Base-by-base conservation (phyloP, 1,140 invertebrate genomes). In the Batillaria attramentaria region DNA sequence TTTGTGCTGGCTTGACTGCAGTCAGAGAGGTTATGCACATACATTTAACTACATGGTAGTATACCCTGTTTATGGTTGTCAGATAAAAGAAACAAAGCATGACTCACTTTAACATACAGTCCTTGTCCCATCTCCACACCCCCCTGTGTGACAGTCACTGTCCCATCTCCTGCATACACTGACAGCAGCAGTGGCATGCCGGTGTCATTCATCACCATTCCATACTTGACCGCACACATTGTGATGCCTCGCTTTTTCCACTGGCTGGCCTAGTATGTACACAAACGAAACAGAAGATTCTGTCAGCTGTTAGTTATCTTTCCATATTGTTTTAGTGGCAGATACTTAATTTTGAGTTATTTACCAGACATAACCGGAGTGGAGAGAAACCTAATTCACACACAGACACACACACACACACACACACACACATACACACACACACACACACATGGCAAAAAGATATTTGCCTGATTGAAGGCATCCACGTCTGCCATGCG, bases 51-150 rank as follows among this genome's bases (percentile, higher is more conserved):
- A n/a, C n/a, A n/a, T n/a, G n/a, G n/a, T n/a, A n/a, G n/a, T n/a
- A n/a, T n/a, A n/a, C n/a, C n/a, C n/a, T n/a, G n/a, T n/a, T n/a
- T n/a, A n/a, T n/a, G n/a, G n/a, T n/a, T n/a, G n/a, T n/a, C n/a
- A 33, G 16, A 66, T 8, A 28, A 28, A 62, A 62, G 57, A n/a
- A 62, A n/a, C 13, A 62, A 62, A 62, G 20, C n/a, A 70, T 43
- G 68, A 33, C 66, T 65, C 88, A 94, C 93, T 91, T 94, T 94
- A 0, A 93, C 94, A 81, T 94, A 95, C 65, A 97, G 93, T 3
- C 96, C 96, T 92, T 97, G 96, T 16, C 96, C 96, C 91, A 95
- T 95, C 93, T 97, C 96, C 50, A 96, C 93, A 41, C 95, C 95
- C 68, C 94, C 95, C 85, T 96, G 95, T 24, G 92, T 92, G 42